Evolutionary conservation across 2,888 invertebrate genomes (phyloP), one percentile per base, ranked within the genome.

Genomic region (Clanis bilineata): DNA sequence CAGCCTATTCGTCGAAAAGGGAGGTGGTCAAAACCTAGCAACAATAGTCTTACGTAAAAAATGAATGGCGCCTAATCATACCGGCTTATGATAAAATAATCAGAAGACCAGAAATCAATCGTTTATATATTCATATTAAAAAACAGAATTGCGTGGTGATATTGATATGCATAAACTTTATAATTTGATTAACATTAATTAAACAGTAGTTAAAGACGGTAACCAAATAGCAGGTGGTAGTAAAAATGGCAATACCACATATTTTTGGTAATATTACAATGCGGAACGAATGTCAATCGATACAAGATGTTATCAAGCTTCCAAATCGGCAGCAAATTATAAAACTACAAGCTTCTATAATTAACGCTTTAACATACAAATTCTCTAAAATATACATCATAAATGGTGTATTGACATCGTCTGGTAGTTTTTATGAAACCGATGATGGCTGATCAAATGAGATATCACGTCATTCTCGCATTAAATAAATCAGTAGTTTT

Each of bases 321-420:
- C 28, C 18, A 51, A 21, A 51, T 45, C n/a, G 4, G 45, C 9
- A 25, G n/a, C n/a, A 23, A 2, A 45, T 44, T 39, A 39, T 41
- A 7, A 18, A 51, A 32, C 22, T 12, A 32, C 32, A 10, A 10
- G 15, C 28, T 51, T 59, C 58, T 7, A 64, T 63, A 62, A 64
- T 66, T 63, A 63, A 66, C 66, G 69, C 73, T 69, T 64, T 63
- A 64, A 64, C 62, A 62, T 63, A 62, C 64, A 56, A 59, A 61
- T 66, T 67, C 64, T 64, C 56, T 68, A 64, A 66, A 60, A 51
- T 66, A 65, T 47, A 43, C 54, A 51, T 59, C 51, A 62, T 57
- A 45, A 47, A 56, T 55, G 59, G 51, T 51, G 18, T 51, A 32
- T 51, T 51, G 28, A 51, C 51, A 51, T 28, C 18, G 18, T 9